Conservation (phyloP, 2,888 invertebrate genomes). For the Lasioglossum figueresi region DNA sequence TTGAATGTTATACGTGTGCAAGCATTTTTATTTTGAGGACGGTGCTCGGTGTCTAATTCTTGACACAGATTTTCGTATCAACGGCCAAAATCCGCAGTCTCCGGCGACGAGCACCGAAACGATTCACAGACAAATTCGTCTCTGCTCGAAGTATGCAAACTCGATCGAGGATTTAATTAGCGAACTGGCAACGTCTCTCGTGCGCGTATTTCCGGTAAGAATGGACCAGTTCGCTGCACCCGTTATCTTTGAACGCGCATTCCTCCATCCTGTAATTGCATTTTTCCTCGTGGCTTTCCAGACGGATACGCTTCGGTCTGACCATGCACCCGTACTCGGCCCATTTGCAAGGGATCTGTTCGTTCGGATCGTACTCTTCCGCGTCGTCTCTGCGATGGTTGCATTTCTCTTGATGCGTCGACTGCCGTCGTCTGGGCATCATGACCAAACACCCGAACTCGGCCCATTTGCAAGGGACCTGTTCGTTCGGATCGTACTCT, state of each 20-base stretch:
- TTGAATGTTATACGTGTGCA: not conserved
- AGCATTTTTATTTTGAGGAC: too few relatives aligned
- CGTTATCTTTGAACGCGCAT: conserved; percentile 69
- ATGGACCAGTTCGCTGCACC: conserved; percentile 68
- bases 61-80: not conserved
- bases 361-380: conserved; percentile 71
- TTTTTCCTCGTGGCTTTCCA: conserved; percentile 73
- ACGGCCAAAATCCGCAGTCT: too few relatives aligned
- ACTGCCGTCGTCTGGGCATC: conserved; percentile 63
- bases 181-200: conserved; percentile 65
- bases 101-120: not conserved
- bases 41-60: too few relatives aligned
- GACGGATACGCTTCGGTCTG: conserved; percentile 66
- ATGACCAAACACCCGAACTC: conserved; percentile 74
- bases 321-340: conserved; percentile 74
- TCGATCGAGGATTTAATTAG: conserved; percentile 22
- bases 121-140: not conserved
- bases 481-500: conserved; percentile 74
- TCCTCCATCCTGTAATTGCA: conserved; percentile 77
- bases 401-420: conserved; percentile 76
- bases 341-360: conserved; percentile 76
- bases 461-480: conserved; percentile 75
- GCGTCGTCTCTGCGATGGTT: conserved; percentile 74
- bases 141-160: not conserved
- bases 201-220: conserved; percentile 68